Conservation (phyloP, 2,113 vertebrate species). For the Hemiscyllium ocellatum region DNA sequence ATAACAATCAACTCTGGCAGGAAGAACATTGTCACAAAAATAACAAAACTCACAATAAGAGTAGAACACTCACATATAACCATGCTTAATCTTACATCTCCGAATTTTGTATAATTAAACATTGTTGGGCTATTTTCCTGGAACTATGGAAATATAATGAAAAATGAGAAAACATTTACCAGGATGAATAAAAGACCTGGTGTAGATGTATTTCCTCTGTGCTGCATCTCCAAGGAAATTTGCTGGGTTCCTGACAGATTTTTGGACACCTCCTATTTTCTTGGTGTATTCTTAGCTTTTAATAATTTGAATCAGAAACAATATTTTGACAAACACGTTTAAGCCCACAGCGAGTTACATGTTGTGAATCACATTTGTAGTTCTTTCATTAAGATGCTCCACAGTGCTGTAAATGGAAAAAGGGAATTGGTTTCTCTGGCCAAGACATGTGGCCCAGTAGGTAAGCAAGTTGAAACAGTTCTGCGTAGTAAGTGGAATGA, state of each 20-base stretch:
- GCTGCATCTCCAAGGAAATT: neutral
- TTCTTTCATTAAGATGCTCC: neutral
- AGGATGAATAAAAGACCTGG: neutral
- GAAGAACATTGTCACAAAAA: neutral
- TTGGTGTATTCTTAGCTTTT: neutral
- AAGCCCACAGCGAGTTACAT: neutral
- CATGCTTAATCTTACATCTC: neutral
- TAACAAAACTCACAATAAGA: neutral
- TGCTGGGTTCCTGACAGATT: neutral
- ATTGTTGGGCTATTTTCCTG: neutral
- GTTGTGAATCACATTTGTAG: neutral
- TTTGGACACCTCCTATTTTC: too few relatives aligned
- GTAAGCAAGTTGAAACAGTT: neutral
- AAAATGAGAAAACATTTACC: neutral
- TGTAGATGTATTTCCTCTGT: neutral
- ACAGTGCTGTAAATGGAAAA: neutral
- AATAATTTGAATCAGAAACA: neutral
- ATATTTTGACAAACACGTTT: neutral
- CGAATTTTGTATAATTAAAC: constrained; percentile 15
- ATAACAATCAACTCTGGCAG: neutral
- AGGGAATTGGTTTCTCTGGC: neutral
- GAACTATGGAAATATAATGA: neutral
- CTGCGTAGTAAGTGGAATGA: constrained; percentile 16
- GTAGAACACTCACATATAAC: neutral
- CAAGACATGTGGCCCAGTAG: neutral